Percentiles rank a stretch among this genome's conserved stretches.
Evolutionary conservation across 2,797 vertebrate species (phyloP).

Genomic region (Sebastes steindachneri): DNA sequence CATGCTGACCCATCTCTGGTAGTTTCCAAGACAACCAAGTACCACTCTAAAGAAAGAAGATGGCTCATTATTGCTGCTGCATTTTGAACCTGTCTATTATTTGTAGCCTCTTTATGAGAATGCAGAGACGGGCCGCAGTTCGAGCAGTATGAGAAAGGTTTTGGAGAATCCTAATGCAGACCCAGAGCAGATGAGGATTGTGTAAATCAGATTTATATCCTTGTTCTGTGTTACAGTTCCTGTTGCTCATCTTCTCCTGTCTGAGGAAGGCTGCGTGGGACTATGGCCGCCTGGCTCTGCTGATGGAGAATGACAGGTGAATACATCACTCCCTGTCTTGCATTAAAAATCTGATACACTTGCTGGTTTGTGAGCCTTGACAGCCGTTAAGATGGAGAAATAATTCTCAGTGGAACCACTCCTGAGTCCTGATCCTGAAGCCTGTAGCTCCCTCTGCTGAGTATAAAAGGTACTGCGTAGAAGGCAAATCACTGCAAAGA

Average conservation of each 20-base stretch:
- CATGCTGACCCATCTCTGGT: slow-evolving; percentile 73
- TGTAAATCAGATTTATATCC: slow-evolving; percentile 4
- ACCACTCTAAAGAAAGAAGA: slow-evolving; percentile 62
- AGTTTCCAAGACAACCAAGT: slow-evolving; percentile 86
- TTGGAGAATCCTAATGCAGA: not conserved
- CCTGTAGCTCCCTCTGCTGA: slow-evolving; percentile 72
- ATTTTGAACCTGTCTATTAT: slow-evolving; percentile 32
- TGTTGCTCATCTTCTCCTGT: slow-evolving; percentile 93
- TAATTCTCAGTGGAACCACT: not conserved
- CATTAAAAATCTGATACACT: not conserved
- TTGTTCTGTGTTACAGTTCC: slow-evolving; percentile 80
- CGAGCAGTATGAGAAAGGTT: not conserved
- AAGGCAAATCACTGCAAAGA: not conserved
- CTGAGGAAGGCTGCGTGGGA: slow-evolving; percentile 98
- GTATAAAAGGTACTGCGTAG: slow-evolving; percentile 7
- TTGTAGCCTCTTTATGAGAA: not conserved
- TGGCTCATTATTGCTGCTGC: slow-evolving; percentile 56
- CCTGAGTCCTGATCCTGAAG: slow-evolving; percentile 28
- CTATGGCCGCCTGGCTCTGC: slow-evolving; percentile 93
- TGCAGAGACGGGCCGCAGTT: not conserved
- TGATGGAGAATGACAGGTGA: slow-evolving; percentile 96
- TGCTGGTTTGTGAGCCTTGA: slow-evolving; percentile 14
- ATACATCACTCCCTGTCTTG: not conserved
- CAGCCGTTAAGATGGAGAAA: slow-evolving; percentile 55
- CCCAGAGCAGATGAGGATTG: not conserved